Evolutionary conservation across 1,140 invertebrate genomes (phyloP), one percentile per base, ranked within the genome.

Genomic region (Neotoxoptera formosana): DNA sequence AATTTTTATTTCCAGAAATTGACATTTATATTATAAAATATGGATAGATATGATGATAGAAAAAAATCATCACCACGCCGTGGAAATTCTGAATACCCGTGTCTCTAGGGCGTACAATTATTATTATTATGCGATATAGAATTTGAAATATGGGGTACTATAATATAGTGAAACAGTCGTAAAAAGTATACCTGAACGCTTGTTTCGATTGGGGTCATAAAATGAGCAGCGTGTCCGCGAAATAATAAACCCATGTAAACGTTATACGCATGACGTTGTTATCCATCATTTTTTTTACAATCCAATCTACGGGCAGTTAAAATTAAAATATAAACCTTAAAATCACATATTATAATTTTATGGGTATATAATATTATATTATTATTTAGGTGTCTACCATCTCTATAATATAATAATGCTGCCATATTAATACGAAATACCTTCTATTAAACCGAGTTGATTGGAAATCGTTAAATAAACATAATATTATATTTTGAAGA

Each of bases 241-340:
- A 67, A 86, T n/a, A 90, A 90, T 60, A 45, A 90, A 60, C 36
- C 17, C 51, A 25, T 48, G 89, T 25, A 47, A 60, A 90, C 23
- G 34, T 60, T 90, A 76, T 76, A 76, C n/a, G n/a, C 4, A 41
- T 76, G 11, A 76, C 60, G 30, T 76, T 76, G n/a, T n/a, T n/a
- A n/a, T 76, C 34, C 41, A 25, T 90, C 89, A 60, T 9, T 25
- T 45, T 90, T 47, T 90, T 90, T 90, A 76, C 36, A 90, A 60
- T 67, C 89, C 89, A 90, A 90, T 90, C 56, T 47, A 90, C 41
- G 41, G 36, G 23, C 11, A 90, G 25, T 45, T 25, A 90, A 90
- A 90, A 90, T 76, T 90, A 90, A 90, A 90, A 90, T 90, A 60
- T 67, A 23, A 41, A 53, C 60, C 36, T 3, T 90, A 90, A 90